phyloP scores from a whole-genome alignment of 2,888 invertebrate genomes.

The Dinocampus coccinellae region DNA sequence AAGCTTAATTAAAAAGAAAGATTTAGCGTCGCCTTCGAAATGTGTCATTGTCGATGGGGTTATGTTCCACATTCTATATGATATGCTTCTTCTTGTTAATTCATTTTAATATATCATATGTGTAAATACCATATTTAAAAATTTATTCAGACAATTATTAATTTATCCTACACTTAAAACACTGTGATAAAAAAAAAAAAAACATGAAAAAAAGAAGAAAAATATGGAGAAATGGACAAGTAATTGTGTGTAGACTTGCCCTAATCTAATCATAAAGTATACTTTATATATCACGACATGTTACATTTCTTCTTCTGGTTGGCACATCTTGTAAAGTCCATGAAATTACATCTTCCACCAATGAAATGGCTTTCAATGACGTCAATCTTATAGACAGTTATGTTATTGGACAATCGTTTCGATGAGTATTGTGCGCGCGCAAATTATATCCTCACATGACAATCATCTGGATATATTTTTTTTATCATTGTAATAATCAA shows the following conservation, averaged over 20 bases:
- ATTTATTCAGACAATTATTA: neutral
- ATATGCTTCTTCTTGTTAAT: constrained; percentile 16
- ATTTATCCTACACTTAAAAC: neutral
- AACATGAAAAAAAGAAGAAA: neutral
- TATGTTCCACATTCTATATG: constrained; percentile 49
- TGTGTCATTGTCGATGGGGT: constrained; percentile 57
- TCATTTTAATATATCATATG: constrained; percentile 2
- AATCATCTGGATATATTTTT: too few species aligned
- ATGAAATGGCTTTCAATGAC: constrained; percentile 39
- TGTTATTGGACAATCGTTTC: constrained; percentile 41
- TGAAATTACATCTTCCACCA: constrained; percentile 27
- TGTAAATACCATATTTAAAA: neutral
- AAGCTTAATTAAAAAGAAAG: constrained; percentile 44
- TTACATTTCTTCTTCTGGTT: constrained; percentile 52
- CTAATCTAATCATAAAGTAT: constrained; percentile 57
- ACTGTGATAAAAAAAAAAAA: neutral
- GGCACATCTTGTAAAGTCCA: constrained; percentile 37
- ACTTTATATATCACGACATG: constrained; percentile 56
- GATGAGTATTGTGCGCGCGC: constrained; percentile 23
- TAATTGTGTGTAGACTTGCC: constrained; percentile 44
- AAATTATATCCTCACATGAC: constrained; percentile 1
- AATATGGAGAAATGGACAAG: neutral
- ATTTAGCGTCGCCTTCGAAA: constrained; percentile 45
- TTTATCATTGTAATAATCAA: too few species aligned
- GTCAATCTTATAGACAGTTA: constrained; percentile 38